phyloP scores from a whole-genome alignment of 2,113 vertebrate genomes.

The Hippocampus zosterae region DNA sequence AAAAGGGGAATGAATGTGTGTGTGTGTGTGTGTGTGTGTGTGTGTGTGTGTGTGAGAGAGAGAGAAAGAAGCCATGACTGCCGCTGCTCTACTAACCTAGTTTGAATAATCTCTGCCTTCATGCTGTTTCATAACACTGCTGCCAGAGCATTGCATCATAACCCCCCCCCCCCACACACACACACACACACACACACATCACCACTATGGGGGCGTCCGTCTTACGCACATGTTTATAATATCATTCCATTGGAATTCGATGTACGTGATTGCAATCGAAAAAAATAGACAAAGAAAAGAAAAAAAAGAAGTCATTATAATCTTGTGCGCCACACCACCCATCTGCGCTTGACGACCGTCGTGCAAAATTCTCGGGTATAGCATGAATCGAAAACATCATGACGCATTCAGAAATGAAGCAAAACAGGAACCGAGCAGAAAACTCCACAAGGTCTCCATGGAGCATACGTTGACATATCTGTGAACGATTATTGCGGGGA shows the following conservation, averaged over 20 bases:
- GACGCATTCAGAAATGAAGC: slow-evolving; percentile 3
- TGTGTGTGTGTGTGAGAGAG: neutral
- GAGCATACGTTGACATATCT: slow-evolving; percentile 3
- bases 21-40: slow-evolving; percentile 7
- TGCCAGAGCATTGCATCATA: slow-evolving; percentile 73
- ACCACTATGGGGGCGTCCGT: slow-evolving; percentile 21
- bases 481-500: slow-evolving; percentile 28
- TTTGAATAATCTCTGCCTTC: slow-evolving; percentile 74
- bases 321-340: neutral
- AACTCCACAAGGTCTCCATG: slow-evolving; percentile 17
- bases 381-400: slow-evolving; percentile 1
- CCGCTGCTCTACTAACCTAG: slow-evolving; percentile 75
- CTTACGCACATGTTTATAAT: slow-evolving; percentile 8
- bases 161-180: slow-evolving; percentile 10
- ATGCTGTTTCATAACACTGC: slow-evolving; percentile 71
- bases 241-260: neutral
- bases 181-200: slow-evolving; percentile 8
- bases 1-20: slow-evolving; percentile 16
- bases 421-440: slow-evolving; percentile 33
- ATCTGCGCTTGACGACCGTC: neutral
- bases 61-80: slow-evolving; percentile 30
- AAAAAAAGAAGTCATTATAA: neutral
- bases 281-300: neutral
- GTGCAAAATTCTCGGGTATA: neutral
- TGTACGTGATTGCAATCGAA: neutral